phyloP scores from a whole-genome alignment of 1,140 invertebrate species.

The Drosophila kohkoa region DNA sequence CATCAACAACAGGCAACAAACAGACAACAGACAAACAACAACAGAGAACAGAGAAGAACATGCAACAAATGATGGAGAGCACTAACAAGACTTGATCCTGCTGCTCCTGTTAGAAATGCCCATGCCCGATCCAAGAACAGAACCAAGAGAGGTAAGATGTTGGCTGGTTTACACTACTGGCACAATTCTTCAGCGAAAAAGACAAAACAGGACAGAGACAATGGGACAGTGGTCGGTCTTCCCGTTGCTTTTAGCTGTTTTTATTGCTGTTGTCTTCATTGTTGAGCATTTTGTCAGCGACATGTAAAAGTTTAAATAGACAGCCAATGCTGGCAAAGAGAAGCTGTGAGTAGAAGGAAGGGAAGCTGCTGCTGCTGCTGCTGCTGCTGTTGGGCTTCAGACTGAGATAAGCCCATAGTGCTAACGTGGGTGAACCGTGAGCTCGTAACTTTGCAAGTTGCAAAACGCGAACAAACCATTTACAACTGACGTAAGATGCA shows the following conservation, averaged over 20 bases:
- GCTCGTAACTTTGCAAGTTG: conserved; percentile 34
- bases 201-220: conserved; percentile 17
- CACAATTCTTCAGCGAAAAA: conserved; percentile 62
- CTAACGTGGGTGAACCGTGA: conserved; percentile 49
- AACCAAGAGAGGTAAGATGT: background rate
- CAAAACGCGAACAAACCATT: conserved; percentile 55
- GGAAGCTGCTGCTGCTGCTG: conserved; percentile 4
- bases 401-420: conserved; percentile 36
- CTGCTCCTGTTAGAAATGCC: conserved; percentile 76
- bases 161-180: conserved; percentile 68
- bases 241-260: conserved; percentile 54
- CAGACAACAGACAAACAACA: background rate
- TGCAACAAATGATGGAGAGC: conserved; percentile 53
- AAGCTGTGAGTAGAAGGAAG: background rate
- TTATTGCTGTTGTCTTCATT: conserved; percentile 63
- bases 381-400: conserved; percentile 6
- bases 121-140: conserved; percentile 16
- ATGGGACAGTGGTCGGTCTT: conserved; percentile 53
- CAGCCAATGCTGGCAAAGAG: conserved; percentile 49
- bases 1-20: conserved; percentile 60
- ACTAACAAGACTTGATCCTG: conserved; percentile 77
- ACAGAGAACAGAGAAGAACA: conserved; percentile 31
- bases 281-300: conserved; percentile 78
- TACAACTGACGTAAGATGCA: conserved; percentile 76
- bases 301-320: conserved; percentile 79